Base-by-base conservation (phyloP, 2,888 invertebrate species). In the Aspidiotus rigidus region DNA sequence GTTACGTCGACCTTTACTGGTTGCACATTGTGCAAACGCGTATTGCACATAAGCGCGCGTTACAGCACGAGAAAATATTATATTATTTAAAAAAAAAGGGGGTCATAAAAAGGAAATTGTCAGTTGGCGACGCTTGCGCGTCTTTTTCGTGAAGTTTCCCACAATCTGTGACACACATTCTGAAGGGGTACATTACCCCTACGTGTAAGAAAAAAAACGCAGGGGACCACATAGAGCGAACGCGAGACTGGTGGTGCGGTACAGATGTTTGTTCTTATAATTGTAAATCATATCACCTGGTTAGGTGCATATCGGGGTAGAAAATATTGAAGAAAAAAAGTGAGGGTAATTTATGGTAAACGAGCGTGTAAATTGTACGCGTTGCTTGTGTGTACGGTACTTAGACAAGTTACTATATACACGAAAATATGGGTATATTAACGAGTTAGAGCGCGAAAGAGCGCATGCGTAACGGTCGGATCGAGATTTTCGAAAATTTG, bases 241-340 rank as follows among this genome's bases (percentile, higher is more conserved):
- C 15, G 57, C 11, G 16, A 42, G 62, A 62, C 42, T 42, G 49
- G 49, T n/a, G 49, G 49, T n/a, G 62, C 62, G 62, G 44, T 62
- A 62, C 62, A 62, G 62, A 62, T 62, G 62, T 62, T 62, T 62
- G 62, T 62, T 62, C 39, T 62, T 62, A 62, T 62, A 62, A 28
- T 62, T 62, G 62, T 42, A 62, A 62, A 62, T 62, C 62, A 62
- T 62, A 62, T 62, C 62, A 44, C 62, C 44, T 44, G 62, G 62
- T 62, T 40, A 40, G n/a, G 57, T 17, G 28, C 28, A 28, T 28
- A 28, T 28, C 11, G 15, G 57, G 16, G 57, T 15, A 28, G 28
- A 28, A 28, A 28, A 28, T 28, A 28, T 5, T 28, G 17, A 57
- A 13, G 57, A 49, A n/a, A n/a, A 11, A 49, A n/a, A 49, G 57